Conservation (phyloP, 2,797 vertebrate genomes). For the Chaunax sp. region DNA sequence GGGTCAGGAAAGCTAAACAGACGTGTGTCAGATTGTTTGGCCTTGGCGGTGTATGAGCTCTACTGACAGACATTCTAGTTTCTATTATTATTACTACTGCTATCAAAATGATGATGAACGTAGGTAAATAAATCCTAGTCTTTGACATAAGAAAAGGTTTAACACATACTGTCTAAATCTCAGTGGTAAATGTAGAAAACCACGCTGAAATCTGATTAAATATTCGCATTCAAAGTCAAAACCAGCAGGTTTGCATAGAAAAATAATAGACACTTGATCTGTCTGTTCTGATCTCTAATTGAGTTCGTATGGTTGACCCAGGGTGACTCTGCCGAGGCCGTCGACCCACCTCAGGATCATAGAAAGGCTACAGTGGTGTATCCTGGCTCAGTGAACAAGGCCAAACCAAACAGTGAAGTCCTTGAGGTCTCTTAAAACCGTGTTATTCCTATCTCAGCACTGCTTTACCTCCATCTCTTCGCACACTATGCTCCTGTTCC, state of each 20-base stretch:
- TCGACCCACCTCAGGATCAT: slow-evolving; percentile 34
- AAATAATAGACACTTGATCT: slow-evolving; percentile 41
- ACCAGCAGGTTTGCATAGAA: neutral
- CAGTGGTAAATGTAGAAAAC: slow-evolving; percentile 4
- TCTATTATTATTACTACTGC: too few relatives aligned
- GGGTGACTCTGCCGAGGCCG: slow-evolving; percentile 27
- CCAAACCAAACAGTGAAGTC: slow-evolving; percentile 71
- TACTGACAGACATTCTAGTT: too few relatives aligned
- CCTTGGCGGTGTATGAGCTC: too few relatives aligned
- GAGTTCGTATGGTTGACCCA: slow-evolving; percentile 36
- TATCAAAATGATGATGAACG: neutral
- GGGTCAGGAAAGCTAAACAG: too few relatives aligned
- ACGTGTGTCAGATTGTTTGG: too few relatives aligned
- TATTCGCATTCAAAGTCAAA: neutral
- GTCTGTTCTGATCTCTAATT: slow-evolving; percentile 37
- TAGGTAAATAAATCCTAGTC: too few relatives aligned
- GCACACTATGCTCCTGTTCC: slow-evolving; percentile 41
- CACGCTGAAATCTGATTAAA: too few relatives aligned
- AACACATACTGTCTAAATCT: neutral
- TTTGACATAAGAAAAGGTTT: too few relatives aligned
- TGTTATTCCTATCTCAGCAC: slow-evolving; percentile 50
- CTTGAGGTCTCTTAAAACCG: slow-evolving; percentile 28
- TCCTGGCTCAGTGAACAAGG: slow-evolving; percentile 35
- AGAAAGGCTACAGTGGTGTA: slow-evolving; percentile 20
- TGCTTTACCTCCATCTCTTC: slow-evolving; percentile 32